Percentiles rank a stretch among this genome's conserved stretches.
Conservation (phyloP, 2,888 invertebrate species). For the Elmis aenea region DNA sequence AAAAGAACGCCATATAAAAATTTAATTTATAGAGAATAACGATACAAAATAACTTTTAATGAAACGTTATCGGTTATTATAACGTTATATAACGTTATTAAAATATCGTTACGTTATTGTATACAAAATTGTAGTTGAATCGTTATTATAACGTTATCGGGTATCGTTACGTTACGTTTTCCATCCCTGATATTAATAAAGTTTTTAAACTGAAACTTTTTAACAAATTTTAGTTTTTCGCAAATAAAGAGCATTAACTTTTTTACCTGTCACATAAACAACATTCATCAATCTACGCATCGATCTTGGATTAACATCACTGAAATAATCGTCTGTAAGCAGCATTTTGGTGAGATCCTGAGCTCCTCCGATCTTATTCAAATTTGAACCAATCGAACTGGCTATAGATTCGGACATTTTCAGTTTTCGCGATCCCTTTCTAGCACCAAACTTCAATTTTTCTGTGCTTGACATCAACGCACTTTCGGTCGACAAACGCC, state of each 20-base stretch:
- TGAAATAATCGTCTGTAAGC: conserved; percentile 96
- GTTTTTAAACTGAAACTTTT: too few relatives aligned
- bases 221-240: too few relatives aligned
- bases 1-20: too few relatives aligned
- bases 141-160: too few relatives aligned
- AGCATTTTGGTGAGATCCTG: conserved; percentile 73
- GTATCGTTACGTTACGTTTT: too few relatives aligned
- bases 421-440: conserved; percentile 65
- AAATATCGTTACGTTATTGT: too few relatives aligned
- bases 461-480: conserved; percentile 78
- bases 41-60: too few relatives aligned
- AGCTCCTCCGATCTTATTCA: conserved; percentile 72
- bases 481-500: conserved; percentile 74
- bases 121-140: too few relatives aligned
- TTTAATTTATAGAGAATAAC: too few relatives aligned
- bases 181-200: too few relatives aligned
- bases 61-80: too few relatives aligned
- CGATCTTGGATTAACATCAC: conserved; percentile 95
- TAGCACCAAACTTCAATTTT: conserved; percentile 54
- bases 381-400: conserved; percentile 84
- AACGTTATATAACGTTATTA: too few relatives aligned
- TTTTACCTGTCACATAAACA: conserved; percentile 83
- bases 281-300: conserved; percentile 97
- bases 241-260: not conserved
- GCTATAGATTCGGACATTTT: conserved; percentile 85